phyloP scores from a whole-genome alignment of 2,113 vertebrate genomes.

The Megaceryle maxima region DNA sequence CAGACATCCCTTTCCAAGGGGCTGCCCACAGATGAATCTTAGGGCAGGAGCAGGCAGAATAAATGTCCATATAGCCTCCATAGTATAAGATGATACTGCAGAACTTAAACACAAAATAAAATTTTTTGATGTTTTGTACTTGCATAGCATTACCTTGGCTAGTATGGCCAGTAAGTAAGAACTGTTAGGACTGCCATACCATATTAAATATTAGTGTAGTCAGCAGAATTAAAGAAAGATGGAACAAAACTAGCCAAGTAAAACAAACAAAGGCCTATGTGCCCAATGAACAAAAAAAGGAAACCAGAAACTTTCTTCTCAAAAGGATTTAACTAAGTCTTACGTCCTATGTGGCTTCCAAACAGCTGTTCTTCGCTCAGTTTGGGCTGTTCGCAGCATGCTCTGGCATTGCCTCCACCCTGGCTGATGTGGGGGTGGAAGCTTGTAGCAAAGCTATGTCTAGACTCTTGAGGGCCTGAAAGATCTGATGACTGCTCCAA shows the following conservation, averaged over 20 bases:
- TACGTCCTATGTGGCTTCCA: neutral
- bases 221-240: neutral
- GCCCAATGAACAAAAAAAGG: neutral
- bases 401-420: neutral
- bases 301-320: neutral
- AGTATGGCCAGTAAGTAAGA: neutral
- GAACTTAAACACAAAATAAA: neutral
- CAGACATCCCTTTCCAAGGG: neutral
- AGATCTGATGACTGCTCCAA: neutral
- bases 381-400: neutral
- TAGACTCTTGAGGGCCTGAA: neutral
- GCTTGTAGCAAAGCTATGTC: neutral
- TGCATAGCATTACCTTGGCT: neutral
- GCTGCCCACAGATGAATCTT: neutral
- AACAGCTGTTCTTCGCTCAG: neutral
- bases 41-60: neutral
- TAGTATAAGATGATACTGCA: neutral
- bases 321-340: neutral
- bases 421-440: neutral
- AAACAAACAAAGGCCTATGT: neutral
- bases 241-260: neutral
- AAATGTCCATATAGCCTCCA: neutral
- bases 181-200: neutral
- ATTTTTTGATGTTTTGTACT: neutral
- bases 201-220: neutral